Evolutionary conservation across 35 echinoderm and acorn worm species (phyloP).

Genomic region (Anneissia japonica): DNA sequence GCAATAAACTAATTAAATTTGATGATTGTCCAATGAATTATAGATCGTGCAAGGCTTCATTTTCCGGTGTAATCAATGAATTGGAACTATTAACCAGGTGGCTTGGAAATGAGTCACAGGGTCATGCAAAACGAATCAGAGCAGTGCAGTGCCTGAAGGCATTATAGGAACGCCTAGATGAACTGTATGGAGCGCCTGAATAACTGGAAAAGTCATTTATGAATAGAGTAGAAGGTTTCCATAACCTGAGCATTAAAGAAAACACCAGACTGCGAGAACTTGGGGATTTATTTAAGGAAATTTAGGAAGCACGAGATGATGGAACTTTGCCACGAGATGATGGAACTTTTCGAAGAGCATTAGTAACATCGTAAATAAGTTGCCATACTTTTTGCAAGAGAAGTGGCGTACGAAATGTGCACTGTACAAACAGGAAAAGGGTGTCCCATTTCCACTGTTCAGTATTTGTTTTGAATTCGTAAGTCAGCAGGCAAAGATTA

Average conservation of each 20-base stretch:
- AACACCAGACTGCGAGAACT: slow-evolving; percentile 7
- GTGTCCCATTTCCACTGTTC: slow-evolving; percentile 43
- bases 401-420: too few relatives aligned
- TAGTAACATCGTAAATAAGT: slow-evolving; percentile 5
- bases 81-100: slow-evolving; percentile 26
- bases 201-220: background rate
- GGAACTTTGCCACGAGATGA: background rate
- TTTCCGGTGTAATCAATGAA: slow-evolving; percentile 13
- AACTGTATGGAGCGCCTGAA: background rate
- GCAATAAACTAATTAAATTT: slow-evolving; percentile 33
- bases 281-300: background rate
- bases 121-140: background rate
- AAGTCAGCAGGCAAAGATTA: background rate
- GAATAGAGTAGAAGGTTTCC: background rate
- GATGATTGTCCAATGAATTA: slow-evolving; percentile 45
- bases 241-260: too few relatives aligned
- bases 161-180: slow-evolving; percentile 23
- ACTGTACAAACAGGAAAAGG: slow-evolving; percentile 24
- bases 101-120: slow-evolving; percentile 19
- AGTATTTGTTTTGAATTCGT: background rate
- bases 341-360: background rate
- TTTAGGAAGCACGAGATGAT: slow-evolving; percentile 4
- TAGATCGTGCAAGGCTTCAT: slow-evolving; percentile 20
- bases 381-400: slow-evolving; percentile 5
- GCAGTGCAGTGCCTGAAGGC: slow-evolving; percentile 32